Evolutionary conservation across 2,888 invertebrate species (phyloP), one percentile per base, ranked within the genome.

Genomic region (Melinaea marsaeus): DNA sequence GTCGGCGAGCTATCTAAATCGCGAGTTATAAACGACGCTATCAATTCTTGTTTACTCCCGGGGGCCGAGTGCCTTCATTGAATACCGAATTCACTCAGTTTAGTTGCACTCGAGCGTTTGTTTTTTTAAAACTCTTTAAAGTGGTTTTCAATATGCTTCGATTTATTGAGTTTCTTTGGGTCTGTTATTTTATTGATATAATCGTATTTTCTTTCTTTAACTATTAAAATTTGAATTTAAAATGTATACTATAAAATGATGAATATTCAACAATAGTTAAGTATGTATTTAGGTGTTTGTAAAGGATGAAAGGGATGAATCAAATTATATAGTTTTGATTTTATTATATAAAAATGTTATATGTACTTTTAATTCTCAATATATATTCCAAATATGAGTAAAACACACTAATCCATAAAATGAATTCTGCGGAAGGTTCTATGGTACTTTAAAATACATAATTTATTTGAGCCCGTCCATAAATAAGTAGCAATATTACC

Each of bases 21-120:
- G 81, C 79, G 73, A 76, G 79, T 84, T 84, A 85, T 87, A 85
- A 87, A 87, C 84, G 86, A 83, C 78, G 83, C 81, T 79, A 88
- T 86, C 87, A 84, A 80, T 85, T 85, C 83, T 81, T 85, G 84
- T 84, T 85, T 81, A 80, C 80, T 79, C 79, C 73, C 75, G 61
- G 64, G 71, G 73, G 76, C 73, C 75, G 60, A 65, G 71, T 72
- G 76, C 71, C 68, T 75, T 75, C 73, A 71, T 70, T 71, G 70
- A 72, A 72, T 72, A 72, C 59, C 64, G 55, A 47, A 35, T 56
- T 57, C 22, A 61, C 48, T 22, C 57, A 56, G 56, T 47, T 47
- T 51, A 51, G 51, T 61, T 56, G 37, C 62, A 64, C 62, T 58
- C 55, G 13, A 57, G 59, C 62, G 32, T n/a, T n/a, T 60, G 45